Conservation (phyloP, 1,140 invertebrate species). For the Nixonia krombeini region DNA sequence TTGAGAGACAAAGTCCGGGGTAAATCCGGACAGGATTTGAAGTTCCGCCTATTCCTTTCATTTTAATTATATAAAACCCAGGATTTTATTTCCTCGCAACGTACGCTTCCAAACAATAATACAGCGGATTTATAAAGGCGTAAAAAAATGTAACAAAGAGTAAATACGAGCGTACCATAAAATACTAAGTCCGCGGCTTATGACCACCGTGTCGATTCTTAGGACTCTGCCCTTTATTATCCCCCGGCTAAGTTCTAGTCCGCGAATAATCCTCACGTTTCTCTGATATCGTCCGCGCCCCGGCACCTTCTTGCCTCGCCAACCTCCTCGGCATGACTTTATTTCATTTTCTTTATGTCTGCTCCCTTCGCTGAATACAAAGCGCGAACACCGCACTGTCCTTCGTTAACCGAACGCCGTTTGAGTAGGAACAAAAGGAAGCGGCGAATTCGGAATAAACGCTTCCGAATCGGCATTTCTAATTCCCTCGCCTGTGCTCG, state of each 20-base stretch:
- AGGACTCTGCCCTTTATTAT: slow-evolving; percentile 41
- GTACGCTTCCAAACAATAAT: slow-evolving; percentile 23
- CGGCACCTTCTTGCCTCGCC: slow-evolving; percentile 23
- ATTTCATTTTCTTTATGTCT: slow-evolving; percentile 44
- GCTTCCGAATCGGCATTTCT: no score
- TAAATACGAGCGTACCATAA: slow-evolving; percentile 47
- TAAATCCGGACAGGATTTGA: no score
- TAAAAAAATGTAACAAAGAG: slow-evolving; percentile 36
- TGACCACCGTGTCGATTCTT: slow-evolving; percentile 40
- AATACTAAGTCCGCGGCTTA: slow-evolving; percentile 42
- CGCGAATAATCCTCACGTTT: slow-evolving; percentile 46
- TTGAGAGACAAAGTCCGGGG: no score
- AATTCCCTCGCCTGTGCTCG: no score
- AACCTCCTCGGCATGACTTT: slow-evolving; percentile 18
- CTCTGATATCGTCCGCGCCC: slow-evolving; percentile 42
- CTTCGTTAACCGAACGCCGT: no score
- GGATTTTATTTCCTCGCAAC: slow-evolving; percentile 22
- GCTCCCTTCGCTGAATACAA: slow-evolving; percentile 32
- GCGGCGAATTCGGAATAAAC: no score
- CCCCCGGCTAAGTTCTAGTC: slow-evolving; percentile 38
- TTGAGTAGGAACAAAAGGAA: no score
- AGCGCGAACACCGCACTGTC: not conserved
- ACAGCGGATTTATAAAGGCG: slow-evolving; percentile 28
- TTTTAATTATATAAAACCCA: slow-evolving; percentile 22
- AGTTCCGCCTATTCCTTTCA: no score